Percentiles rank a stretch among this genome's conserved stretches.
phyloP scores from a whole-genome alignment of 1,140 invertebrate genomes.

The Macrotrachela quadricornifera region DNA sequence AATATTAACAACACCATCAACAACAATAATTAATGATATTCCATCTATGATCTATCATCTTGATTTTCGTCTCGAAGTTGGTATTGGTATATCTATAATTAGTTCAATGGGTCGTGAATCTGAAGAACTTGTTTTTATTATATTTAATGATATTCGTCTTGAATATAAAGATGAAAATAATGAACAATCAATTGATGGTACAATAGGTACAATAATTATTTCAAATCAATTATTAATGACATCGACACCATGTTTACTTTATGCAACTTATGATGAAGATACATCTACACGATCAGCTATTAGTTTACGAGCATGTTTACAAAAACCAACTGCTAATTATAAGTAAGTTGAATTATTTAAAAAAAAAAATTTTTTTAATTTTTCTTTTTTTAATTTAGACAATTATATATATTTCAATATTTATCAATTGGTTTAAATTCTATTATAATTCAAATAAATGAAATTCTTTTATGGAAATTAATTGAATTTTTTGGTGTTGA shows the following conservation, averaged over 20 bases:
- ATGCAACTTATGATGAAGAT: neutral
- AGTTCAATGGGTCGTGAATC: constrained; percentile 38
- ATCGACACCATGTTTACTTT: neutral
- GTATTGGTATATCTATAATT: constrained; percentile 62
- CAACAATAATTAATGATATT: neutral
- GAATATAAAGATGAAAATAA: constrained; percentile 1
- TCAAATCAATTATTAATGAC: constrained; percentile 5
- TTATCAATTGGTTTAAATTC: constrained; percentile 58
- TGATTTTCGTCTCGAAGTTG: constrained; percentile 36
- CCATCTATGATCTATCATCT: neutral
- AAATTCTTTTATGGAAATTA: constrained; percentile 61
- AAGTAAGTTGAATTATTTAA: no score
- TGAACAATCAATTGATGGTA: constrained; percentile 1
- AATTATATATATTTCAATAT: constrained; percentile 36
- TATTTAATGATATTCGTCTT: constrained; percentile 20
- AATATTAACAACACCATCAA: neutral
- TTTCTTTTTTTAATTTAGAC: no score
- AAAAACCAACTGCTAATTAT: no score
- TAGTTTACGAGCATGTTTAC: no score
- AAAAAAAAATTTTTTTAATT: no score
- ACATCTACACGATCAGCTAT: no score
- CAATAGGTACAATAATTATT: constrained; percentile 1
- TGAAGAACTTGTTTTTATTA: constrained; percentile 65
- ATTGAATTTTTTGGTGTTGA: constrained; percentile 44
- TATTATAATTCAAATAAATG: constrained; percentile 61